Conservation (phyloP, 2,113 vertebrate species). For the Cephalopholis sonnerati region DNA sequence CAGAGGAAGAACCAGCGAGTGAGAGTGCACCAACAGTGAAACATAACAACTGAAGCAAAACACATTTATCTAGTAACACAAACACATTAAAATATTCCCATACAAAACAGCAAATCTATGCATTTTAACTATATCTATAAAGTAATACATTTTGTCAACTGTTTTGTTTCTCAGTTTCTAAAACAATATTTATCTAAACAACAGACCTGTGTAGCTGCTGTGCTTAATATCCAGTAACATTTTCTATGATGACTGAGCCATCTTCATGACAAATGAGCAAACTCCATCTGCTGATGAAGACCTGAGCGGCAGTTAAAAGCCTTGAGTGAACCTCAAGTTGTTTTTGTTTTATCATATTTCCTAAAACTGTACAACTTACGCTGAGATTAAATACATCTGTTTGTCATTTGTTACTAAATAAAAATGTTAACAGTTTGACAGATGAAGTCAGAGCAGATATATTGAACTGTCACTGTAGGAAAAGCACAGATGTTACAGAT, state of each 20-base stretch:
- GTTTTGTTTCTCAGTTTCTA: conserved; percentile 1
- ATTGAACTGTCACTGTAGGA: background rate
- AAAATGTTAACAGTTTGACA: background rate
- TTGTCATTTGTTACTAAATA: background rate
- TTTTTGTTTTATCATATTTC: background rate
- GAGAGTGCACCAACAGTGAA: conserved; percentile 17
- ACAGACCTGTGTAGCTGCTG: background rate
- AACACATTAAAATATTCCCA: too few species aligned
- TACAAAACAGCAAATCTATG: conserved; percentile 2
- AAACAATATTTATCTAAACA: background rate
- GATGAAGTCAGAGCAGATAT: background rate
- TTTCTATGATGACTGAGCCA: background rate
- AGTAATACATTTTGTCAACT: background rate
- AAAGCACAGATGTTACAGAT: background rate
- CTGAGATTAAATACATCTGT: too few species aligned
- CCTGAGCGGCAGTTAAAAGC: background rate
- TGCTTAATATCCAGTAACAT: background rate
- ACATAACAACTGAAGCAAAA: too few species aligned
- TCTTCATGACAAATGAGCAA: too few species aligned
- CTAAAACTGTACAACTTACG: too few species aligned
- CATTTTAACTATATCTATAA: background rate
- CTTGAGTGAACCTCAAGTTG: too few species aligned
- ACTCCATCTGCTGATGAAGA: background rate
- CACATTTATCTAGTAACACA: too few species aligned
- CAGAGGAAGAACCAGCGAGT: conserved; percentile 23